Evolutionary conservation across 1,140 invertebrate species (phyloP).

Genomic region (Aphelenchoides besseyi): DNA sequence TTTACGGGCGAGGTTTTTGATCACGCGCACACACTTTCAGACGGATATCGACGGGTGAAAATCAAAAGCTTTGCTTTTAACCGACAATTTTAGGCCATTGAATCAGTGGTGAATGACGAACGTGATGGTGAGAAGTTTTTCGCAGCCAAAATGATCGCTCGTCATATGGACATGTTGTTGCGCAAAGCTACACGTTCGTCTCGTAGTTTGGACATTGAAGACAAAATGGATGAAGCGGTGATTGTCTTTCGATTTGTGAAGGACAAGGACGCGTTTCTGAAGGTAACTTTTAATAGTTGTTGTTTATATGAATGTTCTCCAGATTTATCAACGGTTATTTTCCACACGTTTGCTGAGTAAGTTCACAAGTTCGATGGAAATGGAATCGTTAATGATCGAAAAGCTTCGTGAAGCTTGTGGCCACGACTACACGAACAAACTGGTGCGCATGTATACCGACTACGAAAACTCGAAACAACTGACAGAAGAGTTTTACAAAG

Average conservation of each 20-base stretch:
- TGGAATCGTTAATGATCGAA: slow-evolving; percentile 15
- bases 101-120: slow-evolving; percentile 7
- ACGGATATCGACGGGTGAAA: slow-evolving; percentile 10
- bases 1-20: slow-evolving; percentile 15
- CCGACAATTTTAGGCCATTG: slow-evolving; percentile 14
- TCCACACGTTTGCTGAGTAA: slow-evolving; percentile 15
- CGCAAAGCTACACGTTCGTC: background rate
- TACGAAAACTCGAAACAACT: background rate
- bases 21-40: too few species aligned
- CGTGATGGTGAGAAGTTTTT: background rate
- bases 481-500: background rate
- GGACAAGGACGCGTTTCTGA: slow-evolving; percentile 22
- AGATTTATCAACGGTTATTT: slow-evolving; percentile 18
- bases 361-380: background rate
- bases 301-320: background rate
- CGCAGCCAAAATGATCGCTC: slow-evolving; percentile 19
- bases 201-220: background rate
- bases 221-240: slow-evolving; percentile 15
- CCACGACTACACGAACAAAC: slow-evolving; percentile 21
- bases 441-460: slow-evolving; percentile 11
- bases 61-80: background rate
- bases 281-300: slow-evolving; percentile 3
- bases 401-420: slow-evolving; percentile 14
- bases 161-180: slow-evolving; percentile 17
- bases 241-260: slow-evolving; percentile 16